Evolutionary conservation across 1,140 invertebrate species (phyloP).

Genomic region (Drosophila subobscura): DNA sequence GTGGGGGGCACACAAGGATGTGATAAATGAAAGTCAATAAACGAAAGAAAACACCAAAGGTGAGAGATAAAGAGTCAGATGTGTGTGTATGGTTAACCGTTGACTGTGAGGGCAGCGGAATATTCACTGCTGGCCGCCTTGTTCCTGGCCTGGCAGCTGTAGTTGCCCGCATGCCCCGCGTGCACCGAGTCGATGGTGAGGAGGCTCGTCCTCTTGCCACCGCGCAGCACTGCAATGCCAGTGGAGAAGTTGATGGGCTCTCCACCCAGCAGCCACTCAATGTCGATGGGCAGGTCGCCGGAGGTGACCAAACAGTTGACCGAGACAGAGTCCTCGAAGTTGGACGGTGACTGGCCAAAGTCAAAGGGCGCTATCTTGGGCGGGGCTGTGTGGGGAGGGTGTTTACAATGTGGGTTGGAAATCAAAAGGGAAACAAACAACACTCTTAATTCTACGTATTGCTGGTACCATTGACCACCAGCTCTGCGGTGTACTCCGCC

Average conservation of each 20-base stretch:
- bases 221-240: constrained; percentile 71
- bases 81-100: constrained; percentile 85
- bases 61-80: not conserved
- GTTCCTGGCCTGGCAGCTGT: constrained; percentile 90
- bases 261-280: constrained; percentile 90
- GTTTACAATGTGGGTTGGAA: constrained; percentile 1
- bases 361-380: constrained; percentile 89
- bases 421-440: constrained; percentile 22
- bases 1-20: not conserved
- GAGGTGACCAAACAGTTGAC: constrained; percentile 92
- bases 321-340: constrained; percentile 89
- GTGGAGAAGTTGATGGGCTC: constrained; percentile 74
- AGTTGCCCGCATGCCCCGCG: constrained; percentile 88
- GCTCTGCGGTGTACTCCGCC: constrained; percentile 87
- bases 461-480: constrained; percentile 89
- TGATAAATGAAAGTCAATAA: constrained; percentile 16
- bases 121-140: constrained; percentile 88
- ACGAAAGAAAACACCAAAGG: not conserved
- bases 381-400: constrained; percentile 76
- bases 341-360: constrained; percentile 86
- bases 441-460: too few species aligned
- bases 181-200: constrained; percentile 90
- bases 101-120: constrained; percentile 88
- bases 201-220: constrained; percentile 86
- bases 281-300: constrained; percentile 92